These are phyloP conservation scores for Oceanites oceanicus DNA, from an alignment of 2,113 vertebrate genomes.

Conservation along the genomic window DNA sequence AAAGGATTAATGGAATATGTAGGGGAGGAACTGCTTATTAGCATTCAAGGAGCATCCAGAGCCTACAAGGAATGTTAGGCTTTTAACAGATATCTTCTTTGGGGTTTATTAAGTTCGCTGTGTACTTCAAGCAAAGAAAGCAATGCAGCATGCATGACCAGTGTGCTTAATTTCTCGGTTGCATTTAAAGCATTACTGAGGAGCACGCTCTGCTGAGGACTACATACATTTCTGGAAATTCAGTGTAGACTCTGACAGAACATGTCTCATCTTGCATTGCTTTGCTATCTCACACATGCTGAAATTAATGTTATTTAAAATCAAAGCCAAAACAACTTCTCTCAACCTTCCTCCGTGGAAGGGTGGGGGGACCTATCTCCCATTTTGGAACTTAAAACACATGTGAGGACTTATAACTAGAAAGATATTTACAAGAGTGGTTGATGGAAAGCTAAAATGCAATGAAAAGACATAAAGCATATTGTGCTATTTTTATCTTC, in stretches of 20 bases:
- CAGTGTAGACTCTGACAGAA: background rate
- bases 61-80: background rate
- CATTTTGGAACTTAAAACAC: background rate
- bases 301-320: background rate
- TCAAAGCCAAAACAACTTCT: background rate
- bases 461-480: background rate
- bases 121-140: background rate
- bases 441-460: background rate
- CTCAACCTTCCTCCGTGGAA: background rate
- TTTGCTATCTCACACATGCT: background rate
- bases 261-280: background rate
- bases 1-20: background rate
- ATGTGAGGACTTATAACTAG: background rate
- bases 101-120: background rate
- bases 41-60: background rate
- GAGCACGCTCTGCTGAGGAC: background rate
- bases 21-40: background rate
- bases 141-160: background rate
- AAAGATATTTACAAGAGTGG: background rate
- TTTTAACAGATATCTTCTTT: background rate
- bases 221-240: background rate
- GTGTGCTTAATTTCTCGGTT: background rate
- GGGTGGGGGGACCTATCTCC: accelerated
- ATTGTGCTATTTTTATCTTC: background rate
- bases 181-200: background rate